phyloP scores from a whole-genome alignment of 2,888 invertebrate genomes.

The Chymomyza procnemis region DNA sequence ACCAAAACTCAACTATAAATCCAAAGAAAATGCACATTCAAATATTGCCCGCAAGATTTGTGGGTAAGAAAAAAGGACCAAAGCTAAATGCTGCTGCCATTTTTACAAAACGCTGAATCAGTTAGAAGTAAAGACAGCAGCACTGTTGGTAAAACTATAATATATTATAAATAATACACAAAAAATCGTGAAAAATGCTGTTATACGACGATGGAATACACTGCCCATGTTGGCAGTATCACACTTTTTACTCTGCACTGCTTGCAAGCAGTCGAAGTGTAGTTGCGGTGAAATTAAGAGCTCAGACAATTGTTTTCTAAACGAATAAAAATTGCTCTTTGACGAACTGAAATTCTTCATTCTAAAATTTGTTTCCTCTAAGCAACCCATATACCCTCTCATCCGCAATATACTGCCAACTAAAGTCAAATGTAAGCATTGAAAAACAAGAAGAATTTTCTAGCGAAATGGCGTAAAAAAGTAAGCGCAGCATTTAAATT shows the following conservation, averaged over 20 bases:
- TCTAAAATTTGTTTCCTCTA: too few species aligned
- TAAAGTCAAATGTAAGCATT: slow-evolving; percentile 4
- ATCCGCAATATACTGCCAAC: not conserved
- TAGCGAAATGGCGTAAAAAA: slow-evolving; percentile 12
- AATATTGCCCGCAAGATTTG: slow-evolving; percentile 41
- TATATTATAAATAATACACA: slow-evolving; percentile 18
- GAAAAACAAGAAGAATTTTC: not conserved
- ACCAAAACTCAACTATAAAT: slow-evolving; percentile 33
- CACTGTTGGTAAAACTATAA: slow-evolving; percentile 26
- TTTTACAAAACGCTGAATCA: slow-evolving; percentile 33
- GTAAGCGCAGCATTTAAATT: slow-evolving; percentile 29
- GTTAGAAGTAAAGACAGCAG: slow-evolving; percentile 32
- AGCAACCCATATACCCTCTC: not conserved
- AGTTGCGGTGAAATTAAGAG: too few species aligned
- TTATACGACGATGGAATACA: too few species aligned
- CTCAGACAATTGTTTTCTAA: too few species aligned
- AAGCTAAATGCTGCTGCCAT: slow-evolving; percentile 35
- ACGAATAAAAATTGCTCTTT: too few species aligned
- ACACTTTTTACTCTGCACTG: too few species aligned
- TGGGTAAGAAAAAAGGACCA: slow-evolving; percentile 1
- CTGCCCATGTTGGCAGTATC: too few species aligned
- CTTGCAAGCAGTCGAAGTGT: too few species aligned
- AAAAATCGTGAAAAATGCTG: too few species aligned
- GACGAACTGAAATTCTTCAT: too few species aligned
- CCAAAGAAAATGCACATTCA: slow-evolving; percentile 39